phyloP scores from a whole-genome alignment of 2,888 invertebrate genomes.

The Drosophila phalerata region DNA sequence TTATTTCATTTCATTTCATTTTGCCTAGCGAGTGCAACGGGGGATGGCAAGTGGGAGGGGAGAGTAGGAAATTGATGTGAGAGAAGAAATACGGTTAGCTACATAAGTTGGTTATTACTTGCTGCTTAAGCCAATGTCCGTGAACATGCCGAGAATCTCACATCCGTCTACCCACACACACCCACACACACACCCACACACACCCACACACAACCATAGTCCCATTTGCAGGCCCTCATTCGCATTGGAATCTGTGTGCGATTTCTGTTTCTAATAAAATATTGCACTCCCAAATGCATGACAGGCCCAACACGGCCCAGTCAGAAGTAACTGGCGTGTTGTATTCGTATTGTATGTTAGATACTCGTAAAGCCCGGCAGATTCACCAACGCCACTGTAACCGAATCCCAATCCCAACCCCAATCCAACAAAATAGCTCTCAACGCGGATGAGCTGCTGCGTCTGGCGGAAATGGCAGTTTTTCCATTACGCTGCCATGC shows the following conservation, averaged over 20 bases:
- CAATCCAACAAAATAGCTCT: conserved; percentile 14
- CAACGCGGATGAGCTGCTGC: conserved; percentile 56
- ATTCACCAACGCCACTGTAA: conserved; percentile 20
- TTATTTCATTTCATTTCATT: conserved; percentile 78
- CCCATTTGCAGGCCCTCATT: background rate
- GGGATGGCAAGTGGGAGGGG: background rate
- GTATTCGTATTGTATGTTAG: conserved; percentile 12
- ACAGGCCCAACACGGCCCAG: conserved; percentile 27
- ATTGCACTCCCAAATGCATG: conserved; percentile 74
- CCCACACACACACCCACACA: conserved; percentile 24
- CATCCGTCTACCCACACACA: conserved; percentile 6
- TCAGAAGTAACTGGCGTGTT: conserved; percentile 13
- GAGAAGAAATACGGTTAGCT: conserved; percentile 77
- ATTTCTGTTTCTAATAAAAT: conserved; percentile 72
- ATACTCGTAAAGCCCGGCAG: conserved; percentile 4
- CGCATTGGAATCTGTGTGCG: conserved; percentile 48
- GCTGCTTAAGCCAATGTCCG: conserved; percentile 73
- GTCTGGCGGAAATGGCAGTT: conserved; percentile 74
- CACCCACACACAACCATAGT: conserved; percentile 24
- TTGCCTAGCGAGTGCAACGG: conserved; percentile 52
- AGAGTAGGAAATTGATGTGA: conserved; percentile 64
- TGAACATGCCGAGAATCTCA: conserved; percentile 8
- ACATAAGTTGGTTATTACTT: conserved; percentile 80
- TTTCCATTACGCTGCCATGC: conserved; percentile 70
- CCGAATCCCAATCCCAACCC: background rate